Conservation (phyloP, 2,113 vertebrate species). For the Platanista minor region DNA sequence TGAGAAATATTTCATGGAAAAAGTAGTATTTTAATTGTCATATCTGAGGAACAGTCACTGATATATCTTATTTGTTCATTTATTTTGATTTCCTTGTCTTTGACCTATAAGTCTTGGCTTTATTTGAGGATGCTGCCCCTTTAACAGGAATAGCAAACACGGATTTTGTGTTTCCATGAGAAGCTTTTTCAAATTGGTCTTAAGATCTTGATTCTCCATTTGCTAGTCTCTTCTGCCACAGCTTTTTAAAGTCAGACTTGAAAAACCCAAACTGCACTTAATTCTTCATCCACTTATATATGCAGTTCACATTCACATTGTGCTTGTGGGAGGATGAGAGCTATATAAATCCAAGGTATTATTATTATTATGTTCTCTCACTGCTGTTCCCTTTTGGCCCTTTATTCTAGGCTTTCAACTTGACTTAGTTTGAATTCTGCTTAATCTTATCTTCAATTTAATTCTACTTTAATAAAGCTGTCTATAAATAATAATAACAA, state of each 20-base stretch:
- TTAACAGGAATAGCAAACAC: conserved; percentile 8
- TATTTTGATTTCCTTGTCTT: not conserved
- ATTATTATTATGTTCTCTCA: conserved; percentile 54
- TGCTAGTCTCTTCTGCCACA: conserved; percentile 28
- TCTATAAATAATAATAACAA: conserved; percentile 50
- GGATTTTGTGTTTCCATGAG: not conserved
- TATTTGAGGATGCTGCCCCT: not conserved
- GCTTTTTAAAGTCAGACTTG: conserved; percentile 42
- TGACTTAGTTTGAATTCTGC: conserved; percentile 51
- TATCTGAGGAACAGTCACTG: not conserved
- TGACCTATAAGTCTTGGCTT: not conserved
- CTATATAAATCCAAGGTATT: conserved; percentile 64
- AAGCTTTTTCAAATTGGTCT: conserved; percentile 33
- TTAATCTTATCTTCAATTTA: conserved; percentile 52
- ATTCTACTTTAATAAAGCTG: conserved; percentile 38
- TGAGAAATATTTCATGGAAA: not conserved
- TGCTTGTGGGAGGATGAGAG: conserved; percentile 48
- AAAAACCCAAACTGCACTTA: conserved; percentile 39
- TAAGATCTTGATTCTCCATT: conserved; percentile 36
- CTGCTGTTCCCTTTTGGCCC: conserved; percentile 50
- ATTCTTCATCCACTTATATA: conserved; percentile 44
- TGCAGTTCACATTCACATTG: conserved; percentile 50
- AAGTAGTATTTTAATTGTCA: not conserved
- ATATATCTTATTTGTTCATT: conserved; percentile 16
- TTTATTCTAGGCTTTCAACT: conserved; percentile 42